A percentile compares a stretch with the other conserved stretches of the same genome.
Conservation (phyloP, 92 coral and sea anemone species). For the Actinostola sp. region DNA sequence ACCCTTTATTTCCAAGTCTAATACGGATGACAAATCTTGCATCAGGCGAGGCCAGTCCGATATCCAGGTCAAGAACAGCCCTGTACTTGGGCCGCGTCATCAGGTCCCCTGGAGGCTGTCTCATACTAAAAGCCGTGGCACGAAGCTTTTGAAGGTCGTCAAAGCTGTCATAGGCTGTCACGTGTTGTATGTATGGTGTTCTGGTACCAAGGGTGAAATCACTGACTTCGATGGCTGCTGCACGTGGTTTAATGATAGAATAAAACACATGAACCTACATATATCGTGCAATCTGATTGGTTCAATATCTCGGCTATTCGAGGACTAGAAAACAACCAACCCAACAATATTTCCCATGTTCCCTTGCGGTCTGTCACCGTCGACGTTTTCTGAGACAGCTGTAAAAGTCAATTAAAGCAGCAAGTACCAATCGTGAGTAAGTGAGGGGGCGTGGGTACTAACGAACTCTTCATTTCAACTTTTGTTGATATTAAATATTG, state of each 20-base stretch:
- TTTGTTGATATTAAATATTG: too few relatives aligned
- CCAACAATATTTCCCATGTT: too few relatives aligned
- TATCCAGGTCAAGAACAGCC: slow-evolving; percentile 72
- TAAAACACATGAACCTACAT: too few relatives aligned
- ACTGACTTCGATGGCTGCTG: slow-evolving; percentile 76
- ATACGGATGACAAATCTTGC: slow-evolving; percentile 76
- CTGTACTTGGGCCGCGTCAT: slow-evolving; percentile 70
- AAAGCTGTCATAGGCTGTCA: slow-evolving; percentile 61
- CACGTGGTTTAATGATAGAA: neutral
- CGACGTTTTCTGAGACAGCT: too few relatives aligned
- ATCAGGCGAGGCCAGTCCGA: slow-evolving; percentile 83
- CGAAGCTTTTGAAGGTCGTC: slow-evolving; percentile 72
- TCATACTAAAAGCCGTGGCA: slow-evolving; percentile 74
- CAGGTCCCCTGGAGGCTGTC: slow-evolving; percentile 78
- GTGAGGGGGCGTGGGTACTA: too few relatives aligned
- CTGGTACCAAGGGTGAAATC: slow-evolving; percentile 81
- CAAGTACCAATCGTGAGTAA: too few relatives aligned
- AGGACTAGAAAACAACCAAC: too few relatives aligned
- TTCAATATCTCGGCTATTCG: too few relatives aligned
- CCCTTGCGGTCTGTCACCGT: too few relatives aligned
- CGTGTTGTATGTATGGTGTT: slow-evolving; percentile 76
- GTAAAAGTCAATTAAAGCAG: too few relatives aligned
- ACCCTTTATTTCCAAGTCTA: slow-evolving; percentile 85
- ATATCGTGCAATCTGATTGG: too few relatives aligned
- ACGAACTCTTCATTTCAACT: too few relatives aligned